Evolutionary conservation across 2,888 invertebrate genomes (phyloP).

Genomic region (Andrena minutula): DNA sequence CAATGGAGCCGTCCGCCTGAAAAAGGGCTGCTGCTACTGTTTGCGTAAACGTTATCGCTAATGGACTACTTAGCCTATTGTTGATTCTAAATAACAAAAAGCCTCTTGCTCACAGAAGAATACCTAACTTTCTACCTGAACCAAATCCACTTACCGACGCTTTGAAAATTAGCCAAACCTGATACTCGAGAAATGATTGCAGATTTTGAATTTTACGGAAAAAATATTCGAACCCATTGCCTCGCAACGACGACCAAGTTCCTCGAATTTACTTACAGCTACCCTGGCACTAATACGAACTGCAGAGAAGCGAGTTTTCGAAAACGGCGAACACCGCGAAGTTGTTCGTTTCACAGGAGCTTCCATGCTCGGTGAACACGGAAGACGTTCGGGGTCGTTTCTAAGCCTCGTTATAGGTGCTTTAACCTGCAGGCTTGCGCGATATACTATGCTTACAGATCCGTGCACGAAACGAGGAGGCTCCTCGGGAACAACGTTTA

Average conservation of each 20-base stretch:
- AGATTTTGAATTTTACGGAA: not conserved
- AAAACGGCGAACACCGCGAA: conserved; percentile 14
- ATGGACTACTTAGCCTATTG: not conserved
- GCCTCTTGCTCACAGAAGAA: too few species aligned
- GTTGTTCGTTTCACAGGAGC: conserved; percentile 1
- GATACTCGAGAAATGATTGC: not conserved
- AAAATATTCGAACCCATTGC: too few species aligned
- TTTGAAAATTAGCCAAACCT: not conserved
- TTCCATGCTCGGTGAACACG: conserved; percentile 29
- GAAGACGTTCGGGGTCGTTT: conserved; percentile 43
- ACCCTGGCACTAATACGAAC: not conserved
- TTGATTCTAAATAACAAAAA: too few species aligned
- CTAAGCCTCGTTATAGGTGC: conserved; percentile 56
- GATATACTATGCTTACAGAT: conserved; percentile 53
- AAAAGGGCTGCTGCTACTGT: conserved; percentile 19
- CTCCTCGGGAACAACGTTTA: conserved; percentile 58
- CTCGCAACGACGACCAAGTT: not conserved
- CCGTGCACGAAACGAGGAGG: conserved; percentile 59
- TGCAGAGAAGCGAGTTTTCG: not conserved
- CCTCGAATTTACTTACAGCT: not conserved
- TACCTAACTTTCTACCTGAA: too few species aligned
- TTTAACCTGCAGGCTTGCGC: conserved; percentile 50
- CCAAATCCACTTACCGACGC: too few species aligned
- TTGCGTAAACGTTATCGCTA: conserved; percentile 31
- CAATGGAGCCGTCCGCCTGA: not conserved